Conservation (phyloP, 1,140 invertebrate species). For the Drosophila trapezifrons region DNA sequence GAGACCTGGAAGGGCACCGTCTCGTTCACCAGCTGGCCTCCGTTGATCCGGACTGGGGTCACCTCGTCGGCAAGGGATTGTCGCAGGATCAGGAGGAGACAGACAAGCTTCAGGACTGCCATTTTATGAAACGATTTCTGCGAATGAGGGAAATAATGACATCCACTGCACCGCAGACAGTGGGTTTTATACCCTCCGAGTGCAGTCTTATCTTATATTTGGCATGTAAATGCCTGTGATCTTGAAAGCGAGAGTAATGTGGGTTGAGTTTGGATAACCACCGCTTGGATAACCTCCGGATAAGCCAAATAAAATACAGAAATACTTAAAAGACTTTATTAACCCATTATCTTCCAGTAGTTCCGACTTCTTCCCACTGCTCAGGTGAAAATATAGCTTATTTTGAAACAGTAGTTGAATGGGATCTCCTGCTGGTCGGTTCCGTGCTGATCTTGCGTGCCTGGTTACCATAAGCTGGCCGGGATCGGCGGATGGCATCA, state of each 20-base stretch:
- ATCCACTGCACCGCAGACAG: neutral
- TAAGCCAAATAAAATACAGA: neutral
- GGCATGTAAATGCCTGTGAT: conserved; percentile 40
- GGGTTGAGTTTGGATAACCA: conserved; percentile 10
- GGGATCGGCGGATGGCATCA: conserved; percentile 37
- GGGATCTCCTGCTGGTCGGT: conserved; percentile 54
- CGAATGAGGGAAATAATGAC: neutral
- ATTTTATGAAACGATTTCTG: neutral
- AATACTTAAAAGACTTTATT: too few species aligned
- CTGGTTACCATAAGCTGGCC: conserved; percentile 59
- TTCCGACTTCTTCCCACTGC: neutral
- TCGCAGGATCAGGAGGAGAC: neutral
- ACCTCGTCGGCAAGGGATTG: neutral
- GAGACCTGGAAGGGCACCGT: conserved; percentile 79
- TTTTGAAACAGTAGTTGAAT: conserved; percentile 39
- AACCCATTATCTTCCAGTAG: neutral
- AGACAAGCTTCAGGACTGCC: conserved; percentile 3
- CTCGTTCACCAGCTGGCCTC: conserved; percentile 63
- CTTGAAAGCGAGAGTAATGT: conserved; percentile 33
- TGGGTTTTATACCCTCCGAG: conserved; percentile 26
- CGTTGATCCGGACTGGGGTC: conserved; percentile 58
- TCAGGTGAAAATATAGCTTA: neutral
- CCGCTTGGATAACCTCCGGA: neutral
- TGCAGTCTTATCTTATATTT: conserved; percentile 33
- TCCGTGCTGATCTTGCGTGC: conserved; percentile 50